phyloP scores from a whole-genome alignment of 2,888 invertebrate genomes.

The Tenthredo distinguenda region DNA sequence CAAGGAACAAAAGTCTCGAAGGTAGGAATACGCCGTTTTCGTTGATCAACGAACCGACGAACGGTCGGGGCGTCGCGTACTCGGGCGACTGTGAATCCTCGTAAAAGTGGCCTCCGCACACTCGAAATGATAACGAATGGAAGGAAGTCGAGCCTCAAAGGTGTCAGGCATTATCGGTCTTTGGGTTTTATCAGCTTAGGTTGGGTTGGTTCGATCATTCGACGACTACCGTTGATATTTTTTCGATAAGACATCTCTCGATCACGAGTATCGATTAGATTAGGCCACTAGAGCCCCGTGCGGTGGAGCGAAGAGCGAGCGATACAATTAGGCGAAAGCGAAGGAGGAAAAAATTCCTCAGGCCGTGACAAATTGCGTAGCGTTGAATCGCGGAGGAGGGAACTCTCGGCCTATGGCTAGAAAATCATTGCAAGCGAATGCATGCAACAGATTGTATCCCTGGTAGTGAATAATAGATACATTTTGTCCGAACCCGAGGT shows the following conservation, averaged over 20 bases:
- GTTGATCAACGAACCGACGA: background rate
- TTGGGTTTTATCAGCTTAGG: constrained; percentile 16
- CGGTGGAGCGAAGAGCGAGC: too few relatives aligned
- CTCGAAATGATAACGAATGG: background rate
- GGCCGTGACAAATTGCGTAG: too few relatives aligned
- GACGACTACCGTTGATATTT: constrained; percentile 10
- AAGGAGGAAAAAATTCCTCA: too few relatives aligned
- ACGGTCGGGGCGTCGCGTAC: background rate
- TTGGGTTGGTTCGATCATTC: background rate
- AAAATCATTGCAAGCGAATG: constrained; percentile 15
- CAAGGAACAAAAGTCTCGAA: constrained; percentile 93
- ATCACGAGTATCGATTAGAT: constrained; percentile 49
- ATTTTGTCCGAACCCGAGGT: constrained; percentile 35
- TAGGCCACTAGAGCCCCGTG: background rate
- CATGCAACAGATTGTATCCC: constrained; percentile 66
- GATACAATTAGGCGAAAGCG: too few relatives aligned
- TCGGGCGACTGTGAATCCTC: background rate
- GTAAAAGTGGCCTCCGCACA: background rate
- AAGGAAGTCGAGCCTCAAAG: background rate
- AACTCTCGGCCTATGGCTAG: background rate
- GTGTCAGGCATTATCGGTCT: background rate
- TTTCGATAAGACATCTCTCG: constrained; percentile 36
- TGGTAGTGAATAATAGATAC: constrained; percentile 62
- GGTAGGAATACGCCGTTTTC: constrained; percentile 81
- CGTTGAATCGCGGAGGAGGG: too few relatives aligned